phyloP scores from a whole-genome alignment of 1,140 invertebrate genomes.

The Zaprionus gabonicus region DNA sequence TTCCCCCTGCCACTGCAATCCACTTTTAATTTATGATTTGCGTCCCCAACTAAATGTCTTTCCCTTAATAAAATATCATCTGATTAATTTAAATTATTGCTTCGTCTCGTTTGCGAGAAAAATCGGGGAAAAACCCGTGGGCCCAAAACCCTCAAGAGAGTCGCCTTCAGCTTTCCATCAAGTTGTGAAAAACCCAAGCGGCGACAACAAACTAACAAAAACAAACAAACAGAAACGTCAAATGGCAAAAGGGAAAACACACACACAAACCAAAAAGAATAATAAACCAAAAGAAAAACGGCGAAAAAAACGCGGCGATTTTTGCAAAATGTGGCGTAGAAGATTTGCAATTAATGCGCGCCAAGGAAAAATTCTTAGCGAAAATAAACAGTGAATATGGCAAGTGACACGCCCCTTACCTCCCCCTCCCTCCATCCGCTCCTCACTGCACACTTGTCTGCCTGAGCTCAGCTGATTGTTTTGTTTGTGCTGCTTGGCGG shows the following conservation, averaged over 20 bases:
- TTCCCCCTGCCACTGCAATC: background rate
- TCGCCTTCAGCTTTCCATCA: slow-evolving; percentile 14
- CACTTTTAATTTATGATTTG: slow-evolving; percentile 42
- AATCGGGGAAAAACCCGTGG: background rate
- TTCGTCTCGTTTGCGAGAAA: slow-evolving; percentile 7
- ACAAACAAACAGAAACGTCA: slow-evolving; percentile 58
- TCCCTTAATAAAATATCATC: slow-evolving; percentile 33
- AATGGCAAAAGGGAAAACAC: slow-evolving; percentile 55
- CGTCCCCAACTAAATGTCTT: slow-evolving; percentile 37
- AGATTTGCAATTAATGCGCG: slow-evolving; percentile 64
- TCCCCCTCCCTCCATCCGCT: background rate
- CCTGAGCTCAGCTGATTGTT: slow-evolving; percentile 25
- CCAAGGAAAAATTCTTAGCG: slow-evolving; percentile 52
- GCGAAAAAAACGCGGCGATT: background rate
- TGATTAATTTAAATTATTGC: slow-evolving; percentile 64
- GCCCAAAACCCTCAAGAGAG: slow-evolving; percentile 3
- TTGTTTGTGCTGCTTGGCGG: slow-evolving; percentile 35
- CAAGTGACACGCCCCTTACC: background rate
- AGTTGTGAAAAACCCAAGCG: slow-evolving; percentile 12
- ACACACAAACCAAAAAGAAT: slow-evolving; percentile 23
- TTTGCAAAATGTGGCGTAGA: slow-evolving; percentile 24
- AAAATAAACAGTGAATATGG: slow-evolving; percentile 42
- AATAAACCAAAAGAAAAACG: slow-evolving; percentile 42
- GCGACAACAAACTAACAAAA: slow-evolving; percentile 15
- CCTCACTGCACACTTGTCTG: background rate